Evolutionary conservation across 2,113 vertebrate genomes (phyloP).

Genomic region (Cinclus cinclus): DNA sequence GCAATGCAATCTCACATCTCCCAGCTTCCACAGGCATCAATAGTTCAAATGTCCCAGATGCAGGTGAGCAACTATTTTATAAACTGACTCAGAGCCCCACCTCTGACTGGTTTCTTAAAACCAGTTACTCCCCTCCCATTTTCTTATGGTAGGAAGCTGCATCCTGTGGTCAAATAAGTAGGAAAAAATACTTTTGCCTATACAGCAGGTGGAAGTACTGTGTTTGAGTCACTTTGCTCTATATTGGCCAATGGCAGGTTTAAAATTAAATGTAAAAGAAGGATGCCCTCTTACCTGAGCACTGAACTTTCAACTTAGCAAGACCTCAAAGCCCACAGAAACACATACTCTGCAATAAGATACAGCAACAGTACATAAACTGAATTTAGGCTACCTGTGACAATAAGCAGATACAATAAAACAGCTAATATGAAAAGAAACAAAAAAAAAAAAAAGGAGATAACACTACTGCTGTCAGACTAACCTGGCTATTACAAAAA

Average conservation of each 20-base stretch:
- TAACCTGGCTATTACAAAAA: not conserved
- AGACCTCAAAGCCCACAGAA: not conserved
- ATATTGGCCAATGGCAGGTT: not conserved
- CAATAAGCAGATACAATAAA: not conserved
- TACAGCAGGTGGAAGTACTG: not conserved
- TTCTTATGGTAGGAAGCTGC: not conserved
- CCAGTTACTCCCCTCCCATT: slow-evolving; percentile 34
- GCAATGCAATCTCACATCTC: slow-evolving; percentile 1
- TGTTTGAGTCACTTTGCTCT: not conserved
- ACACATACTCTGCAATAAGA: not conserved
- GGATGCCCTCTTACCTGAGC: not conserved
- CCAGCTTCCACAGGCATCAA: not conserved
- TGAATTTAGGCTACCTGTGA: not conserved
- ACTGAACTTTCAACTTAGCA: not conserved
- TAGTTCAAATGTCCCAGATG: not conserved
- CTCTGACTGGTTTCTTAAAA: slow-evolving; percentile 43
- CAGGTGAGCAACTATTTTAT: slow-evolving; percentile 41
- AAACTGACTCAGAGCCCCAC: slow-evolving; percentile 70
- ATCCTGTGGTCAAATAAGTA: not conserved
- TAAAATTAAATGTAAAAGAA: not conserved
- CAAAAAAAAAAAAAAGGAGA: not conserved
- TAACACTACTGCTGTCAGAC: not conserved
- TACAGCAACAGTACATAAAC: not conserved
- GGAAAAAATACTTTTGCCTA: not conserved
- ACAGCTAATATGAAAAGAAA: not conserved